Base-by-base conservation (phyloP, 1,140 invertebrate genomes). In the Saccostrea cuccullata region DNA sequence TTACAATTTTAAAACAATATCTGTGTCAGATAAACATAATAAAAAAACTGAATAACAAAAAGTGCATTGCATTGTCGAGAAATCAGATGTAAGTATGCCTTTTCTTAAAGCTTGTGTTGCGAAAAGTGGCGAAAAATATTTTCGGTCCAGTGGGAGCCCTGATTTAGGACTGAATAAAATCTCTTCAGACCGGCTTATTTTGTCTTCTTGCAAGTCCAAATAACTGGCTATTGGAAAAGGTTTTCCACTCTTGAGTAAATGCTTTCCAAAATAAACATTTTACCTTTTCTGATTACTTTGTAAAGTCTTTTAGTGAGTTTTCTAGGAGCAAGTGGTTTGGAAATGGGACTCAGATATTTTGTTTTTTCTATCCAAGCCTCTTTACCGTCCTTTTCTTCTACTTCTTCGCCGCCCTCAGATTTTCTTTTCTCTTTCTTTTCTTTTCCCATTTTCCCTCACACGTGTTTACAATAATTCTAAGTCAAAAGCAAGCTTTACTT, bases 271-370 rank as follows among this genome's bases (percentile, higher is more conserved):
- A 64, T 20, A 64, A 11, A 20, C 5, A 86, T 83, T 87, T 95
- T 36, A 97, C 97, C 97, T 96, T 99, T 99, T 93, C 98, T 98
- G 2, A 99, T 97, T 1, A 98, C 96, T 96, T 99, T 99, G 91
- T 97, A 98, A 87, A 98, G 64, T 95, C 98, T 98, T 95, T 99
- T 99, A n/a, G 97, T 96, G 82, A 99, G 94, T 95, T 99, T 99
- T 92, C 98, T 98, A 0, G 97, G 95, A 23, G 98, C 98, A 96
- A 99, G 97, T 0, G 98, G 98, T 92, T 97, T 97, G 0, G 98
- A 96, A 84, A 99, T 99, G 17, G 97, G 93, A 94, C 97, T 98
- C 55, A 98, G 96, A 93, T 93, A 92, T 86, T 91, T 88, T 11
- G 94, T 92, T 89, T 95, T 93, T 82, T 94, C 92, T 85, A 95